Conservation (phyloP, 2,797 vertebrate species). For the Chanos chanos region DNA sequence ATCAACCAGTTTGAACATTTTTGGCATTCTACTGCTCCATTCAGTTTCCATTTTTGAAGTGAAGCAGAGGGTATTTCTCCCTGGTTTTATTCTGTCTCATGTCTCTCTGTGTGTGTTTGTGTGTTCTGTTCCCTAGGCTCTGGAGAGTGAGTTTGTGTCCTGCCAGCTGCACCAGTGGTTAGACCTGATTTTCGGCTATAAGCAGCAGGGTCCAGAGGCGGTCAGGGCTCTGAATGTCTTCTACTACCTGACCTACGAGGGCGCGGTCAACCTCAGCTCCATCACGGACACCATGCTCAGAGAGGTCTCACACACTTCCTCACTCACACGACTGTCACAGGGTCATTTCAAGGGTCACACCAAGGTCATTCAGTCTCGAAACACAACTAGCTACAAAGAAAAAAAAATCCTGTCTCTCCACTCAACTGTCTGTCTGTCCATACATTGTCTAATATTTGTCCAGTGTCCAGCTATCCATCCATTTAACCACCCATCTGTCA, state of each 20-base stretch:
- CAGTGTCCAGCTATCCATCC: not conserved
- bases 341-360: too few relatives aligned
- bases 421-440: not conserved
- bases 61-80: too few relatives aligned
- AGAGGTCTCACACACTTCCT: slow-evolving; percentile 74
- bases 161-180: slow-evolving; percentile 99
- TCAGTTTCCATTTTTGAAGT: too few relatives aligned
- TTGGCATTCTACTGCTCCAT: too few relatives aligned
- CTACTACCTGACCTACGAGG: slow-evolving; percentile 96
- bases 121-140: slow-evolving; percentile 69
- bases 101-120: not conserved
- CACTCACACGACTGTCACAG: too few relatives aligned
- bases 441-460: too few relatives aligned
- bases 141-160: slow-evolving; percentile 98
- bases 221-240: slow-evolving; percentile 89
- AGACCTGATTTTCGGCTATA: slow-evolving; percentile 97
- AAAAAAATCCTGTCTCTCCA: not conserved
- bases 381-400: not conserved
- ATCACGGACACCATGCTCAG: slow-evolving; percentile 86
- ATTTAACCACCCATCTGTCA: not conserved
- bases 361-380: not conserved
- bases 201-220: slow-evolving; percentile 95
- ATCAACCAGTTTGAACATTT: too few relatives aligned
- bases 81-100: not conserved
- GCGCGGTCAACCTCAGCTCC: slow-evolving; percentile 87